phyloP scores from a whole-genome alignment of 2,113 vertebrate genomes.

The Thunnus maccoyii region DNA sequence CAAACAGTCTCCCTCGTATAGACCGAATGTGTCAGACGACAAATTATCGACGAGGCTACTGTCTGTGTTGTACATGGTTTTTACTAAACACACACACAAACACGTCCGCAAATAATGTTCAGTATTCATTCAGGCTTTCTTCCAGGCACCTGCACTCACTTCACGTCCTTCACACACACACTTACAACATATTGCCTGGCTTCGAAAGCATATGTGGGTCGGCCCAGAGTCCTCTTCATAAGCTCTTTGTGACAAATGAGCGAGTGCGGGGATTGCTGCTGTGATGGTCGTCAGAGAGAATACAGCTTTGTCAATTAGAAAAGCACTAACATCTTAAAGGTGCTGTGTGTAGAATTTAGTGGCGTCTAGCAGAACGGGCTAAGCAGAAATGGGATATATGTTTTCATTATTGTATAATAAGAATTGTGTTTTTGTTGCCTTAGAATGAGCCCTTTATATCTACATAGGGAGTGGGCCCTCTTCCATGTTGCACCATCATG shows the following conservation, averaged over 20 bases:
- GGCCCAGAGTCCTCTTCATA: slow-evolving; percentile 98
- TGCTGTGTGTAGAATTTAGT: too few relatives aligned
- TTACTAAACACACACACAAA: slow-evolving; percentile 62
- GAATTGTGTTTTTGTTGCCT: too few relatives aligned
- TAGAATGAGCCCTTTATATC: too few relatives aligned
- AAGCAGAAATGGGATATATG: too few relatives aligned
- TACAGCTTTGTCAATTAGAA: slow-evolving; percentile 81
- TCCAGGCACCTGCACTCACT: slow-evolving; percentile 28
- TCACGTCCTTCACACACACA: slow-evolving; percentile 74
- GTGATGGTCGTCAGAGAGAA: slow-evolving; percentile 87
- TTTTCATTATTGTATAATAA: too few relatives aligned
- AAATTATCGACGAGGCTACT: slow-evolving; percentile 83
- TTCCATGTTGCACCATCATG: too few relatives aligned
- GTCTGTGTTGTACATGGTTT: slow-evolving; percentile 80
- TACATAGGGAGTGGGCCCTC: too few relatives aligned
- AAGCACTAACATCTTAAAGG: slow-evolving; percentile 20
- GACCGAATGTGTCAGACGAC: neutral
- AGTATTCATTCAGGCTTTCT: slow-evolving; percentile 13
- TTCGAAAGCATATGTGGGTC: slow-evolving; percentile 95
- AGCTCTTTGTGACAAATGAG: slow-evolving; percentile 96
- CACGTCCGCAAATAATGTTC: neutral
- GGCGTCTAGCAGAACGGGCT: too few relatives aligned
- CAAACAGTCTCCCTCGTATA: slow-evolving; percentile 20
- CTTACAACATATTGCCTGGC: slow-evolving; percentile 99
- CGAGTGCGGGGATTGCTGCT: slow-evolving; percentile 91